A percentile compares a stretch with the other conserved stretches of the same genome.
Evolutionary conservation across 2,888 invertebrate genomes (phyloP).

Genomic region (Platycheirus rosarum): DNA sequence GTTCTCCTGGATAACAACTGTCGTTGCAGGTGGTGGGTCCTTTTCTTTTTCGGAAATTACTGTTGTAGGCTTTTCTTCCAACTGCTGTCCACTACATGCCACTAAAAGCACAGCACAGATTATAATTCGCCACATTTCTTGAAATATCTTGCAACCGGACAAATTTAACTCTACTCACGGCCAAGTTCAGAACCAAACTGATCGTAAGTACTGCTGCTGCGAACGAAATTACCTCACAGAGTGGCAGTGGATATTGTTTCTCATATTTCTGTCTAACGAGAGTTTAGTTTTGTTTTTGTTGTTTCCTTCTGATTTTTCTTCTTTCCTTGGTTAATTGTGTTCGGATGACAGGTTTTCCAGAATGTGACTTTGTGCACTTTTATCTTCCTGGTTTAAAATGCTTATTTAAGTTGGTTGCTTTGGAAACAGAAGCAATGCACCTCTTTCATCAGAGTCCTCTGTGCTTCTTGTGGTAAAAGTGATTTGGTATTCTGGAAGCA

Average conservation of each 20-base stretch:
- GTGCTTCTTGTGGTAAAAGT: conserved; percentile 56
- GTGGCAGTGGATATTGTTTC: conserved; percentile 23
- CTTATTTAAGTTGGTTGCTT: conserved; percentile 21
- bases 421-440: conserved; percentile 58
- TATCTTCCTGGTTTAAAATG: conserved; percentile 63
- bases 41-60: conserved; percentile 52
- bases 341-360: conserved; percentile 47
- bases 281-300: no score
- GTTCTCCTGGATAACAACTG: conserved; percentile 39
- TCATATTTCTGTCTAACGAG: background rate
- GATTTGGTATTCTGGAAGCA: conserved; percentile 66
- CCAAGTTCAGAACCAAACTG: conserved; percentile 73
- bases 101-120: conserved; percentile 65
- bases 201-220: conserved; percentile 59
- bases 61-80: conserved; percentile 50
- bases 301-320: conserved; percentile 14
- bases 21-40: conserved; percentile 20
- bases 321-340: conserved; percentile 12
- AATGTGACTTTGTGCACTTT: conserved; percentile 47
- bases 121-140: conserved; percentile 69
- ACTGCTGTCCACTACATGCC: conserved; percentile 32
- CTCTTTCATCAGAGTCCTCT: conserved; percentile 30
- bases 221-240: conserved; percentile 61
- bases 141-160: conserved; percentile 21
- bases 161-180: conserved; percentile 62